Conservation (phyloP, 2,888 invertebrate genomes). For the Pandemis cinnamomeana region DNA sequence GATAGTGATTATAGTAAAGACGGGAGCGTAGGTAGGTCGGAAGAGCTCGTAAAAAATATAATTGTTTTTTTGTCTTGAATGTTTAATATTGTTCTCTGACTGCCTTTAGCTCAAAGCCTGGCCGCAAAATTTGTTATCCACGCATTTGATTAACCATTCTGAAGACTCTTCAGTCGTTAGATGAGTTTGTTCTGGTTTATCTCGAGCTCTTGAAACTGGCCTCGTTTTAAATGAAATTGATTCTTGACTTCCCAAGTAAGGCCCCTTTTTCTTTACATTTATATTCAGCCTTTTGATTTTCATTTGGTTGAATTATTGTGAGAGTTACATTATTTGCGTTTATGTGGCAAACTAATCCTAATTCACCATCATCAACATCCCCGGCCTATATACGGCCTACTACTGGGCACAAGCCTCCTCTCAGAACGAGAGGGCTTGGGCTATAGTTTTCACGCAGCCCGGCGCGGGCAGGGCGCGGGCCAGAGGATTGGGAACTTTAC, state of each 20-base stretch:
- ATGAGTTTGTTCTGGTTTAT: slow-evolving; percentile 4
- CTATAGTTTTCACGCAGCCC: too few relatives aligned
- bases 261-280: background rate
- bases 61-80: background rate
- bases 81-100: background rate
- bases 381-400: too few relatives aligned
- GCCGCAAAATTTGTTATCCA: slow-evolving; percentile 6
- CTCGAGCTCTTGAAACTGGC: background rate
- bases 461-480: too few relatives aligned
- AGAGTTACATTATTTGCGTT: background rate
- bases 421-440: too few relatives aligned
- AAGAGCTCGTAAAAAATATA: too few relatives aligned
- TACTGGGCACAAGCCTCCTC: too few relatives aligned
- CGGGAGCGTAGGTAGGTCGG: too few relatives aligned
- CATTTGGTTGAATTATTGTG: background rate
- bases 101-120: background rate
- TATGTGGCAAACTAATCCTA: too few relatives aligned
- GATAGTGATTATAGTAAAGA: too few relatives aligned
- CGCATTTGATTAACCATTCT: slow-evolving; percentile 8
- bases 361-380: too few relatives aligned
- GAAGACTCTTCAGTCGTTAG: slow-evolving; percentile 2
- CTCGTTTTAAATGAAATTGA: slow-evolving; percentile 6
- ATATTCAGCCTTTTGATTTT: background rate
- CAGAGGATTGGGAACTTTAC: too few relatives aligned
- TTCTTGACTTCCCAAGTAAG: background rate